A percentile compares a stretch with the other conserved stretches of the same genome.
phyloP scores from a whole-genome alignment of 2,888 invertebrate species.

The Pilophorus perplexus region DNA sequence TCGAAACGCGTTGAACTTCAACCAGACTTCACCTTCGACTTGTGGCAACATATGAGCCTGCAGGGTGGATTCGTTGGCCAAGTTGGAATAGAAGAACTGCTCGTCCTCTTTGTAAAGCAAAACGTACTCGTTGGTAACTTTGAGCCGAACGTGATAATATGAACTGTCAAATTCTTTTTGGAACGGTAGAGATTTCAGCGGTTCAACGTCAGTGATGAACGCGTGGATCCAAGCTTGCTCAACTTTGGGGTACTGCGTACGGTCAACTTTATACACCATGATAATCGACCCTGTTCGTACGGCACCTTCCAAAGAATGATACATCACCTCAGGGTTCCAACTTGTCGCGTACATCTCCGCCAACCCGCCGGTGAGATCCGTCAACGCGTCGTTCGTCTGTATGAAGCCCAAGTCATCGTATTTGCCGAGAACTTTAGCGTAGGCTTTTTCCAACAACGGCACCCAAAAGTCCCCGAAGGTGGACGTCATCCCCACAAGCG shows the following conservation, averaged over 20 bases:
- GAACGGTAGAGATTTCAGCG: background rate
- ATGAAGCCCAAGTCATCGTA: background rate
- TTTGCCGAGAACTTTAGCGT: background rate
- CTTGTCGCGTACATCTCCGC: background rate
- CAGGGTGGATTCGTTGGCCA: background rate
- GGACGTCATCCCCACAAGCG: background rate
- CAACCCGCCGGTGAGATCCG: background rate
- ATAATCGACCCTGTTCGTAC: background rate
- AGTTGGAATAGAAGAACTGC: background rate
- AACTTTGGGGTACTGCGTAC: background rate
- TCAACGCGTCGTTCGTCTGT: background rate
- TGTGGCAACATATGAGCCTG: background rate
- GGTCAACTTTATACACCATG: background rate
- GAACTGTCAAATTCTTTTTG: background rate
- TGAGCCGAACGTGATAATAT: background rate
- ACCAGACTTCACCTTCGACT: background rate
- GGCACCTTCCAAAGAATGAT: background rate
- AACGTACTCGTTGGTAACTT: background rate
- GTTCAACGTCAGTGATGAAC: background rate
- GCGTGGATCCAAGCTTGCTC: background rate
- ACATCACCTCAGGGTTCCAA: background rate
- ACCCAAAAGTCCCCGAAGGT: background rate
- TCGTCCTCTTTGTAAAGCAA: background rate
- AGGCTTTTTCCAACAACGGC: slow-evolving; percentile 10
- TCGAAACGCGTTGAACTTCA: background rate